These are phyloP conservation scores for Ruditapes philippinarum DNA, from an alignment of 1,140 invertebrate species.

Conservation along the genomic window DNA sequence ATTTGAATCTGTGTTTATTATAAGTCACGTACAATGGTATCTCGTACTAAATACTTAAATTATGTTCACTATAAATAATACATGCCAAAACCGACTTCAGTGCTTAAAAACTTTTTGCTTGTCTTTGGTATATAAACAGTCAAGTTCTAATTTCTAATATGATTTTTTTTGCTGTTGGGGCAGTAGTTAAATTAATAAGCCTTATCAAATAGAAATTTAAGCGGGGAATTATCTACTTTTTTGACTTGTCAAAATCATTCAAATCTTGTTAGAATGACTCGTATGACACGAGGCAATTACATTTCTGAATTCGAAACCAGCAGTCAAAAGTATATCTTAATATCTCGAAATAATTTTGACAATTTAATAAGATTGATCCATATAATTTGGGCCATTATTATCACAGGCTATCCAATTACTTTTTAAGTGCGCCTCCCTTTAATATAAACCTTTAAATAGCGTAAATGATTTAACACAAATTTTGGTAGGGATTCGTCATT, in stretches of 20 bases:
- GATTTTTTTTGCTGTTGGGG: too few species aligned
- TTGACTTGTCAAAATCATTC: constrained; percentile 10
- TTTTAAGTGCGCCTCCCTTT: constrained; percentile 25
- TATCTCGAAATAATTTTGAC: constrained; percentile 54
- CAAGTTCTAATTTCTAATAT: too few species aligned
- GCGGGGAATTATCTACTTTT: neutral
- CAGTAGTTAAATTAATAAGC: neutral
- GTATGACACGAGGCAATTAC: constrained; percentile 25
- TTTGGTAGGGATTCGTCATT: neutral
- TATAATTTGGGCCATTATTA: constrained; percentile 37
- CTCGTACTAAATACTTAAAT: too few species aligned
- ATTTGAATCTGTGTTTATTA: too few species aligned
- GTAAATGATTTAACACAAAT: constrained; percentile 6
- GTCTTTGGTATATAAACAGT: too few species aligned
- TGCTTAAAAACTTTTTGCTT: too few species aligned
- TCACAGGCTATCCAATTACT: constrained; percentile 30
- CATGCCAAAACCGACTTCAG: too few species aligned
- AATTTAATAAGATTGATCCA: constrained; percentile 55
- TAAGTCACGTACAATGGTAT: too few species aligned
- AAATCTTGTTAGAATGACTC: neutral
- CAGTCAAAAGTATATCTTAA: neutral
- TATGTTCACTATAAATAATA: too few species aligned
- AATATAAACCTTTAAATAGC: neutral
- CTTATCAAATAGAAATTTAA: neutral
- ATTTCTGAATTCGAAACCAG: constrained; percentile 13